Conservation (phyloP, 92 coral and sea anemone species). For the Porites lobata region DNA sequence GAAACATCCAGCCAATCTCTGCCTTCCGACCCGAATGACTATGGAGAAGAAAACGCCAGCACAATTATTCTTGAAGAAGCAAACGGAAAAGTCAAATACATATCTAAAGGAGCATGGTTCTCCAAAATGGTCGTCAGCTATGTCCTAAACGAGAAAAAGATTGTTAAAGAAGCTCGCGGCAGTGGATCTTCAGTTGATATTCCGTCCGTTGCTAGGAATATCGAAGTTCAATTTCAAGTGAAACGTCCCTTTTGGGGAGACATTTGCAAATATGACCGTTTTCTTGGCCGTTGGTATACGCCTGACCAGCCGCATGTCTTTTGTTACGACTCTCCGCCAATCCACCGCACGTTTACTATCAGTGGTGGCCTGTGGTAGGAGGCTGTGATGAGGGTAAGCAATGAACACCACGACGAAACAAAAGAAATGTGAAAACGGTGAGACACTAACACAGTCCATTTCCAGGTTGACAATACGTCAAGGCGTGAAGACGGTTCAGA, state of each 20-base stretch:
- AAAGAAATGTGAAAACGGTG: too few species aligned
- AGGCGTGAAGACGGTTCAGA: too few species aligned
- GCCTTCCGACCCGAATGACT: too few species aligned
- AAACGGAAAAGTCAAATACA: constrained; percentile 39
- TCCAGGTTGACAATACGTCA: too few species aligned
- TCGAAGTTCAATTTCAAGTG: constrained; percentile 59
- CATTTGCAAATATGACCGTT: constrained; percentile 71
- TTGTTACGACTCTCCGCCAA: constrained; percentile 55
- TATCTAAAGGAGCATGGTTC: constrained; percentile 45
- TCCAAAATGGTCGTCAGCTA: constrained; percentile 66
- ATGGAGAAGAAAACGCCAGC: background rate
- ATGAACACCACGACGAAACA: constrained; percentile 54
- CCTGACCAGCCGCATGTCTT: constrained; percentile 63
- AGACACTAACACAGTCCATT: too few species aligned
- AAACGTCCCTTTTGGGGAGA: constrained; percentile 53
- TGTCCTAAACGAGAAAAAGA: background rate
- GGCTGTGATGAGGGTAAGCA: constrained; percentile 62
- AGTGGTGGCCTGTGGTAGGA: constrained; percentile 51
- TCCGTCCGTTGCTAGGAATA: constrained; percentile 46
- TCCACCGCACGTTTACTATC: constrained; percentile 63
- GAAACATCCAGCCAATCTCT: background rate
- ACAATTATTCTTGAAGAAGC: background rate
- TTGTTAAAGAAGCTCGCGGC: constrained; percentile 33
- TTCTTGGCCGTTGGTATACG: constrained; percentile 32
- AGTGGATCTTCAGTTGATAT: constrained; percentile 41